Base-by-base conservation (phyloP, 2,797 vertebrate species). In the Enteromius trimaculatus region DNA sequence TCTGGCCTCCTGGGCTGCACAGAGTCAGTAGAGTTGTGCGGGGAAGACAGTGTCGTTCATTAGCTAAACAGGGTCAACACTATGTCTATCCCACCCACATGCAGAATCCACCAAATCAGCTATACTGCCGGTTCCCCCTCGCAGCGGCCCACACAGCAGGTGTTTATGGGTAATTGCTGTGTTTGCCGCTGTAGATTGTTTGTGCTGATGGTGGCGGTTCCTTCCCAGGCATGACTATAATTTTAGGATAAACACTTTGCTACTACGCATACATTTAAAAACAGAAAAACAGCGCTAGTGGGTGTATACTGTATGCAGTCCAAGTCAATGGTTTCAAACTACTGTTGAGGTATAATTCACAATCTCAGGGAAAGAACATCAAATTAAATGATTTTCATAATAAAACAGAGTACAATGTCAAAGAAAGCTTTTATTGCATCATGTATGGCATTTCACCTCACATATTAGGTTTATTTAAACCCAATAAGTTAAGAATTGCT, bases 171-270 rank as follows among this genome's bases (percentile, higher is more conserved):
- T 86, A 86, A 86, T 86, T 84, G 78, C 78, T 44, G 64, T 77
- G 71, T 84, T 84, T 76, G 70, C 14, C 21, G 29, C 83, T 76
- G 80, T 37, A 37, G 77, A 80, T 80, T 69, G 66, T 58, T 77
- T 79, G 55, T 87, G 86, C 82, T 84, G 86, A 87, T 84, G 86
- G 80, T 53, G 77, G 69, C 51, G 66, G 69, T 84, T 84, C 83
- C 70, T 79, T 83, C 23, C 19, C 23, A 65, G 69, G 39, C 69
- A 82, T 42, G 79, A 39, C 68, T 81, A 75, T 79, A 84, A 87
- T 87, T 87, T 87, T 60, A 82, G 49, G 68, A 87, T 87, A 84
- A 87, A 81, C 83, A 81, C 69, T 70, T 84, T 79, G 66, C 64
- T 70, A 37, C 62, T 16, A 58, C 47, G 42, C 72, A 83, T 70